Base-by-base conservation (phyloP, 1,140 invertebrate species). In the Drosophila tani region DNA sequence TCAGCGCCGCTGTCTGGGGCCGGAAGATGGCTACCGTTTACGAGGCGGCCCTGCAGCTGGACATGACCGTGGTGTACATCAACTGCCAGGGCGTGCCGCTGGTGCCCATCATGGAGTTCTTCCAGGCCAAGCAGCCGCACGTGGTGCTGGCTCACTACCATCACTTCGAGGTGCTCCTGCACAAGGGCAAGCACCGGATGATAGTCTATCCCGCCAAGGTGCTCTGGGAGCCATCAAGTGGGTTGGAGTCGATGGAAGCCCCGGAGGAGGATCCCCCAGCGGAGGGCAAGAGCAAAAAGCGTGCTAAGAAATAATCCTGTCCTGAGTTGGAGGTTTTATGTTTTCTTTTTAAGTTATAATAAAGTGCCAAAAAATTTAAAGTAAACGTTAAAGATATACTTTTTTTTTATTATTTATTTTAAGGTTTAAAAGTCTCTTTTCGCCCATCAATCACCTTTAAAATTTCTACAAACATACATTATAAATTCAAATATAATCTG, bases 141-240 rank as follows among this genome's bases (percentile, higher is more conserved):
- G 58, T 79, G 11, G 3, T 78, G 7, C 55, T 87, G 55, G n/a
- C 40, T 5, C 19, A 32, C 1, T 41, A 64, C 2, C 32, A 83
- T 45, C 83, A 81, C 12, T 87, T 65, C 15, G 83, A 88, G 55
- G 68, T 81, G 9, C 0, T 79, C 1, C 0, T 35, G 4, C 57
- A 80, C 4, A 1, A 24, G 3, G 15, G 17, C 6, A 19, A 17
- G 0, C 15, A 11, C 15, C 64, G 64, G 19, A 24, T 50, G 1
- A 74, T 87, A 3, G 53, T 87, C 1, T 80, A 53, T 70, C 84
- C 83, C 6, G 82, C 82, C 4, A 27, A 29, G 11, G 17, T 81
- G 4, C 6, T 50, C 1, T 68, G 73, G 63, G 9, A 59, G 6
- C 73, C 63, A 9, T 5, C 47, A 2, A 6, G 24, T 19, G 8